A percentile compares a stretch with the other conserved stretches of the same genome.
phyloP scores from a whole-genome alignment of 2,888 invertebrate species.

The Byasa hedistus region DNA sequence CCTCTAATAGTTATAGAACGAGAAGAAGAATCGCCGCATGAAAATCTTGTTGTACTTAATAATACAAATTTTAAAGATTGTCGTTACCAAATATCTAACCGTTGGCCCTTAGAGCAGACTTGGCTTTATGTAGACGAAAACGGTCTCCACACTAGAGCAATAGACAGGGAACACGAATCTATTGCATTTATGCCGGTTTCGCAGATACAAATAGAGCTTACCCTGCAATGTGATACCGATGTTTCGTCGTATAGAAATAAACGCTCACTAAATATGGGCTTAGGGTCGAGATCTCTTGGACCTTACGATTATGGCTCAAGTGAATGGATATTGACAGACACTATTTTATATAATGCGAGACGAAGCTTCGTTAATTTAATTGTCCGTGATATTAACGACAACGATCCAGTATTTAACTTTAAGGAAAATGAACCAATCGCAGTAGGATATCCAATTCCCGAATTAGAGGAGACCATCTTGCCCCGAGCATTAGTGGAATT shows the following conservation, averaged over 20 bases:
- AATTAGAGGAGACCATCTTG: conserved; percentile 58
- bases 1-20: conserved; percentile 64
- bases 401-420: conserved; percentile 66
- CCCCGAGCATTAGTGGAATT: conserved; percentile 69
- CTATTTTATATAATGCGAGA: conserved; percentile 58
- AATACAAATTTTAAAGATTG: conserved; percentile 49
- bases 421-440: conserved; percentile 58
- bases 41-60: conserved; percentile 53
- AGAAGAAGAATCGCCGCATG: conserved; percentile 62
- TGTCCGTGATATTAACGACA: conserved; percentile 78
- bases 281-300: conserved; percentile 45
- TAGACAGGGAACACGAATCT: conserved; percentile 69
- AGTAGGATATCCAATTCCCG: conserved; percentile 69
- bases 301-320: conserved; percentile 60
- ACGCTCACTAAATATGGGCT: conserved; percentile 45
- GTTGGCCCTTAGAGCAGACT: conserved; percentile 62
- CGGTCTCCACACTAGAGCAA: conserved; percentile 57
- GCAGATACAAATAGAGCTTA: conserved; percentile 71
- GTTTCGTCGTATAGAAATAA: conserved; percentile 42
- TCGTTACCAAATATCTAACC: conserved; percentile 54
- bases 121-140: conserved; percentile 67
- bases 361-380: conserved; percentile 70
- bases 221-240: conserved; percentile 54
- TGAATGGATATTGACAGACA: conserved; percentile 66
- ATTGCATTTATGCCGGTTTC: conserved; percentile 72